Conservation (phyloP, 2,113 vertebrate genomes). For the Phrynosoma blainvillii region DNA sequence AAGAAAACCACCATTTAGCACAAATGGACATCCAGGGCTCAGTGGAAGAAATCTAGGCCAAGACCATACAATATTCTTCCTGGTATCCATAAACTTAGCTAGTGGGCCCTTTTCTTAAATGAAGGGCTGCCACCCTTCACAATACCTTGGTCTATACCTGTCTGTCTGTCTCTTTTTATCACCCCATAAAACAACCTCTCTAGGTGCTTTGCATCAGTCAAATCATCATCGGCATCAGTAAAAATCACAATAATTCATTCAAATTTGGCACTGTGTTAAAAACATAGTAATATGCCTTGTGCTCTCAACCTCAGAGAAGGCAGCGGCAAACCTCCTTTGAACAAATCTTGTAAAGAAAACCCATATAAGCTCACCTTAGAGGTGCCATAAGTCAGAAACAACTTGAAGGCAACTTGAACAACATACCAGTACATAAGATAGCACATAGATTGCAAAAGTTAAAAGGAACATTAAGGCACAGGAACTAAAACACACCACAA, state of each 20-base stretch:
- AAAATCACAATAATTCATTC: not conserved
- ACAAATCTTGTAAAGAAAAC: no score
- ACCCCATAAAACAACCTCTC: not conserved
- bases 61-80: not conserved
- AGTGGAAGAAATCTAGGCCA: not conserved
- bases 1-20: no score
- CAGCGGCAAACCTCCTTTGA: no score
- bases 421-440: not conserved
- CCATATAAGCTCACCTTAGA: no score
- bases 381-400: no score
- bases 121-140: no score
- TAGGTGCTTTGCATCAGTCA: not conserved
- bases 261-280: not conserved
- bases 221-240: not conserved
- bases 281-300: no score
- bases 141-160: not conserved
- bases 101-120: no score
- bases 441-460: not conserved
- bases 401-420: no score
- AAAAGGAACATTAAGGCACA: not conserved
- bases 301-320: no score
- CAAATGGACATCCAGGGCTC: not conserved
- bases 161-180: not conserved
- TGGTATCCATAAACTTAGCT: not conserved
- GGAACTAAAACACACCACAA: not conserved